Conservation (phyloP, 2,113 vertebrate species). For the Boleophthalmus pectinirostris region DNA sequence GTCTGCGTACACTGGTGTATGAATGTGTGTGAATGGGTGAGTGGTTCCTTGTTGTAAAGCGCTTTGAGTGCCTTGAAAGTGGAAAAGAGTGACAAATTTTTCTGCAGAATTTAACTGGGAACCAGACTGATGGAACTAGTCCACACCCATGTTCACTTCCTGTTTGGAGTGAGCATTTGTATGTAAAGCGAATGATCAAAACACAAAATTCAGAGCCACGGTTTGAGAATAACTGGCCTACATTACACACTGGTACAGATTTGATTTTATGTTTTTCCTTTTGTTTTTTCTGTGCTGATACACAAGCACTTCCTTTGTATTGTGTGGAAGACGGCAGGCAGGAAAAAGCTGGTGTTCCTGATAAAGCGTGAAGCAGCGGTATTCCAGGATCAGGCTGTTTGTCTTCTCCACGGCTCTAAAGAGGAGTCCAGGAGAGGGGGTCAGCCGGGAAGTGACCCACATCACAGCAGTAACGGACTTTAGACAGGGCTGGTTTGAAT, state of each 20-base stretch:
- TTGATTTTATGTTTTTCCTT: neutral
- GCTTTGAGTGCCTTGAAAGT: too few species aligned
- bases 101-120: too few species aligned
- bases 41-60: too few species aligned
- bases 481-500: conserved; percentile 8
- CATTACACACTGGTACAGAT: neutral
- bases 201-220: too few species aligned
- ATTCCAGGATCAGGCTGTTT: conserved; percentile 64
- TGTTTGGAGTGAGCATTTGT: too few species aligned
- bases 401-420: conserved; percentile 33
- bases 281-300: neutral
- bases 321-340: conserved; percentile 55
- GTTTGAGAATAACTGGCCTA: neutral
- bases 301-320: conserved; percentile 65
- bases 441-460: conserved; percentile 51
- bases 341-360: conserved; percentile 71
- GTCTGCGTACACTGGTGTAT: too few species aligned
- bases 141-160: too few species aligned
- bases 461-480: conserved; percentile 8
- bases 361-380: conserved; percentile 56
- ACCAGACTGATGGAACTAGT: too few species aligned
- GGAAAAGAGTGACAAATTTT: too few species aligned
- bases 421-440: conserved; percentile 32
- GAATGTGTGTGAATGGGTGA: too few species aligned
- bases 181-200: too few species aligned